Conservation (phyloP, 2,113 vertebrate genomes). For the Eulemur macaco region DNA sequence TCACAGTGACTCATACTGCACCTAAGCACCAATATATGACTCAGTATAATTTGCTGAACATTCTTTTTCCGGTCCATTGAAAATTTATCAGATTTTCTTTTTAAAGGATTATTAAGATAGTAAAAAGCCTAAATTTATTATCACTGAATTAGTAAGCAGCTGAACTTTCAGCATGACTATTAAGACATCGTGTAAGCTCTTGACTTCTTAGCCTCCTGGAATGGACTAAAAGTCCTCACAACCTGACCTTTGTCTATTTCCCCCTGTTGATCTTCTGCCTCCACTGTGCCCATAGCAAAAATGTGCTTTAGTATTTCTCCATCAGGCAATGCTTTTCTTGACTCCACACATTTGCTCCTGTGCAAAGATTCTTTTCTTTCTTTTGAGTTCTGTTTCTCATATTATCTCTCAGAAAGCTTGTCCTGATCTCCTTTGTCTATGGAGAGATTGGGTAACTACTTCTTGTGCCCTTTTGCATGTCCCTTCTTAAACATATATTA, state of each 20-base stretch:
- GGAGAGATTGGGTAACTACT: background rate
- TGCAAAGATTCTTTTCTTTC: background rate
- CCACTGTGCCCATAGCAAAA: background rate
- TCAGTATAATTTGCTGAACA: constrained; percentile 31
- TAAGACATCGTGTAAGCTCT: background rate
- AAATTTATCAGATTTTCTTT: constrained; percentile 63
- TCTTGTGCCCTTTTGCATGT: background rate
- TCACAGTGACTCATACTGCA: background rate
- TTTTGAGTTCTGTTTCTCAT: background rate
- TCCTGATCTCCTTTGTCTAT: background rate
- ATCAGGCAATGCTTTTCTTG: background rate
- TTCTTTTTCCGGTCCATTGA: constrained; percentile 43
- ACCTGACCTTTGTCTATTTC: background rate
- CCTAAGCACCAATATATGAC: constrained; percentile 34
- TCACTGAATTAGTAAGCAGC: background rate
- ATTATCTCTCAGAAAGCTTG: background rate
- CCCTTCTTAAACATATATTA: background rate
- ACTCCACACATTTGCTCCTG: background rate
- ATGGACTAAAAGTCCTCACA: background rate
- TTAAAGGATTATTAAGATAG: constrained; percentile 36
- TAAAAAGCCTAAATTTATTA: constrained; percentile 56
- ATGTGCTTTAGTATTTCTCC: background rate
- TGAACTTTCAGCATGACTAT: constrained; percentile 29
- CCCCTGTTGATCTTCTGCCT: background rate
- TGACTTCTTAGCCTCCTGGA: background rate